These are phyloP conservation scores for Drosophila nigricruria DNA, from an alignment of 2,888 invertebrate genomes.

Conservation along the genomic window DNA sequence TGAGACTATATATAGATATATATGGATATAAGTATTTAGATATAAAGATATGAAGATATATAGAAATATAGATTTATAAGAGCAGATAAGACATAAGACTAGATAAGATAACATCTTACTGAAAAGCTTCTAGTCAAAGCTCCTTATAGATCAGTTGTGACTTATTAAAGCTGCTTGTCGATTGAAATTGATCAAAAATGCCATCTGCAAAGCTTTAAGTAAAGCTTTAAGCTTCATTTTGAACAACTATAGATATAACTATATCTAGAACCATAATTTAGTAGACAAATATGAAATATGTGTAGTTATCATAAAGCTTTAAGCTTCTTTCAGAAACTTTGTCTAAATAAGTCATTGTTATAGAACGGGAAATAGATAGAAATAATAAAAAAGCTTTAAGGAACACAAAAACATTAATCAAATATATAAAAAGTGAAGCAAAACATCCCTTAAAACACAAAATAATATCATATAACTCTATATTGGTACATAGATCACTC, in stretches of 20 bases:
- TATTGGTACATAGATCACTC: neutral
- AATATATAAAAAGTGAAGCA: too few relatives aligned
- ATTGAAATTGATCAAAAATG: neutral
- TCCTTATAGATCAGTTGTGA: too few relatives aligned
- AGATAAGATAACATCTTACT: too few relatives aligned
- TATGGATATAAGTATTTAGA: neutral
- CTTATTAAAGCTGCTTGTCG: too few relatives aligned
- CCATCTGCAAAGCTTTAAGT: too few relatives aligned
- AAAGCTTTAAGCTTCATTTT: neutral
- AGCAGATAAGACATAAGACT: too few relatives aligned
- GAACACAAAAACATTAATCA: too few relatives aligned
- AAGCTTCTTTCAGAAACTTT: too few relatives aligned
- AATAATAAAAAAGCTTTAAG: neutral
- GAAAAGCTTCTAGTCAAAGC: neutral
- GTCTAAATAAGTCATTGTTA: neutral
- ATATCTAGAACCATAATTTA: too few relatives aligned
- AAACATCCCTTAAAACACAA: neutral
- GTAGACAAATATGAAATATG: too few relatives aligned
- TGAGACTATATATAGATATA: neutral
- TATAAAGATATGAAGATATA: neutral
- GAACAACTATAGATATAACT: too few relatives aligned
- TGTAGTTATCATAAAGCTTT: too few relatives aligned
- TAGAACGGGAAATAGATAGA: neutral
- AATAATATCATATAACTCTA: neutral
- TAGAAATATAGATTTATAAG: neutral